Conservation (phyloP, 1,140 invertebrate species). For the Eriocheir sinensis region DNA sequence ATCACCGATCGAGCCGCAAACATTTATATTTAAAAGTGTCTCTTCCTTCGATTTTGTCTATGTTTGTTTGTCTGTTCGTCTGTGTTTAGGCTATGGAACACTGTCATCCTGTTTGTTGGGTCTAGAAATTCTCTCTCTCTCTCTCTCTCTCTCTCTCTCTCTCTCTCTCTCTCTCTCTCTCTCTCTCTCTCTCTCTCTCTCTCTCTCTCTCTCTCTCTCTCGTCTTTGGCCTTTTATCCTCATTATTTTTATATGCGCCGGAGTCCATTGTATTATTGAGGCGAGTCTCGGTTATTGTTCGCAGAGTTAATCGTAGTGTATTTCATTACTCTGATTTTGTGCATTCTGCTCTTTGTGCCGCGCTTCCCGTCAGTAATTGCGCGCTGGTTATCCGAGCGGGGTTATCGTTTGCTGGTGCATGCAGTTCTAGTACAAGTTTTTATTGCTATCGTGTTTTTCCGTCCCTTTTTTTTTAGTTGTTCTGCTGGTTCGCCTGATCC, state of each 20-base stretch:
- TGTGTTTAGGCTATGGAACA: too few relatives aligned
- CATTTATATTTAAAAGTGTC: slow-evolving; percentile 1
- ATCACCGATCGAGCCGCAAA: background rate
- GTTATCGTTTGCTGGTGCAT: background rate
- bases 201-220: background rate
- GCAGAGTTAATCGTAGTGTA: background rate
- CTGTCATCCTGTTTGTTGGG: background rate
- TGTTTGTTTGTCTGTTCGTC: too few relatives aligned
- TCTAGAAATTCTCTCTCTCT: background rate
- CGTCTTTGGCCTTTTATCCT: background rate
- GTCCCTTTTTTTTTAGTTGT: background rate
- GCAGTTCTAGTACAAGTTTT: background rate
- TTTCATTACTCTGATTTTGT: background rate
- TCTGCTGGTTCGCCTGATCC: background rate
- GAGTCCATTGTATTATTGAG: background rate
- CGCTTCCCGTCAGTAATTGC: slow-evolving; percentile 22
- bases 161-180: background rate
- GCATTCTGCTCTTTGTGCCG: background rate
- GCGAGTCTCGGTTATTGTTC: background rate
- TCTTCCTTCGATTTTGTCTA: background rate
- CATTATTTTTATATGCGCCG: background rate
- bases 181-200: background rate
- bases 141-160: background rate
- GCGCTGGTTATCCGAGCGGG: background rate
- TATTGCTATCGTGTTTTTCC: background rate